Base-by-base conservation (phyloP, 1,140 invertebrate species). In the Elymnias hypermnestra region DNA sequence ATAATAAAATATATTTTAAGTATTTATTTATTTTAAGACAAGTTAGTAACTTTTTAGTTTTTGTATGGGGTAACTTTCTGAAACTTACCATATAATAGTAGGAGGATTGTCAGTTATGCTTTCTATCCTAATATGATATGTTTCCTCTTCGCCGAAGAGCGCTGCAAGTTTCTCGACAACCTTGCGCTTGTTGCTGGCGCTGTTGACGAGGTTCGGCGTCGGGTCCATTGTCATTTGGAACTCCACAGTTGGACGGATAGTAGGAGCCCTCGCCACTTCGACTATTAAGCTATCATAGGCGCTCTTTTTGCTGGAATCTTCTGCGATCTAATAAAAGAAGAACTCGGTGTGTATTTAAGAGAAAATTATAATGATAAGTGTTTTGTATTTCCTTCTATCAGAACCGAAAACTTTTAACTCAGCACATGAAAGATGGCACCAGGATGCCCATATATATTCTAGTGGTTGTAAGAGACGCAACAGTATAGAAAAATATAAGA, bases 201-300 rank as follows among this genome's bases (percentile, higher is more conserved):
- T 93, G 36, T 89, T 86, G 2, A 89, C 89, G 44, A 98, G 94
- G 1, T 88, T 78, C 2, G 93, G 89, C 68, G 92, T 94, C 0
- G 91, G 89, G 12, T 93, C 91, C 53, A 98, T 71, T 1, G 90
- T 93, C 87, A 97, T 93, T 35, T 91, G 91, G 64, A 95, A 95
- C 62, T 72, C 90, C 87, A 75, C 92, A 74, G 63, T 89, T 61
- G 74, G 63, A 68, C 87, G 58, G 75, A 88, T 85, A 33, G 86
- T 67, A 38, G 89, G 76, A 3, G 89, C 75, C 21, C 86, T 82
- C 22, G 88, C 75, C 0, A 96, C 93, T 39, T 91, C 90, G 0
- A 97, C 93, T 23, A 94, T 90, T 2, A 97, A 78, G 31, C 92
- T 93, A 82, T 96, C 94, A 26, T 90, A 93, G 1, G 92, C 92